Conservation (phyloP, 2,888 invertebrate species). For the Chouioia cunea region DNA sequence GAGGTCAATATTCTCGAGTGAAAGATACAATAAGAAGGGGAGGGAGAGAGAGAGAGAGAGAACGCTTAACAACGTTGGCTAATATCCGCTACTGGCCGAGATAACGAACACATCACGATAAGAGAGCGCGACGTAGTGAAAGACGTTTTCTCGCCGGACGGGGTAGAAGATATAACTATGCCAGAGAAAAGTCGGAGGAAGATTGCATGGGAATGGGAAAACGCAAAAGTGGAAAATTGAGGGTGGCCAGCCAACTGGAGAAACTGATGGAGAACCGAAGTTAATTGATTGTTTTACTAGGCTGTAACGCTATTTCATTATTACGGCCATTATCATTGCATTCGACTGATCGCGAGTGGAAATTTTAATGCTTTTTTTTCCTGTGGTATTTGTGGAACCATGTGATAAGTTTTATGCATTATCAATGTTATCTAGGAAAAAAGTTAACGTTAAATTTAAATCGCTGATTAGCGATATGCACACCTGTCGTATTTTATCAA, state of each 20-base stretch:
- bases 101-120: conserved; percentile 47
- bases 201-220: conserved; percentile 24
- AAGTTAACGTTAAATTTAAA: too few relatives aligned
- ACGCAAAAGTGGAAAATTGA: conserved; percentile 37
- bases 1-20: conserved; percentile 31
- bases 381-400: too few relatives aligned
- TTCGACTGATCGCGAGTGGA: too few relatives aligned
- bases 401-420: too few relatives aligned
- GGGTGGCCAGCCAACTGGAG: neutral
- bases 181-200: conserved; percentile 26
- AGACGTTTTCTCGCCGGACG: neutral
- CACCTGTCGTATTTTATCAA: too few relatives aligned
- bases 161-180: conserved; percentile 23
- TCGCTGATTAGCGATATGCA: too few relatives aligned
- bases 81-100: conserved; percentile 43
- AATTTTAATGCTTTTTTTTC: too few relatives aligned
- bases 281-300: conserved; percentile 24
- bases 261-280: neutral
- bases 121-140: conserved; percentile 22
- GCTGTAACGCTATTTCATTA: too few relatives aligned
- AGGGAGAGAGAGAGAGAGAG: conserved; percentile 3
- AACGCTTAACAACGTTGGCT: conserved; percentile 43
- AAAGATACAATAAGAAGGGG: too few relatives aligned
- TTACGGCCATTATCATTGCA: too few relatives aligned
- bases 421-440: too few relatives aligned